Base-by-base conservation (phyloP, 2,113 vertebrate species). In the Phyllostomus discolor region DNA sequence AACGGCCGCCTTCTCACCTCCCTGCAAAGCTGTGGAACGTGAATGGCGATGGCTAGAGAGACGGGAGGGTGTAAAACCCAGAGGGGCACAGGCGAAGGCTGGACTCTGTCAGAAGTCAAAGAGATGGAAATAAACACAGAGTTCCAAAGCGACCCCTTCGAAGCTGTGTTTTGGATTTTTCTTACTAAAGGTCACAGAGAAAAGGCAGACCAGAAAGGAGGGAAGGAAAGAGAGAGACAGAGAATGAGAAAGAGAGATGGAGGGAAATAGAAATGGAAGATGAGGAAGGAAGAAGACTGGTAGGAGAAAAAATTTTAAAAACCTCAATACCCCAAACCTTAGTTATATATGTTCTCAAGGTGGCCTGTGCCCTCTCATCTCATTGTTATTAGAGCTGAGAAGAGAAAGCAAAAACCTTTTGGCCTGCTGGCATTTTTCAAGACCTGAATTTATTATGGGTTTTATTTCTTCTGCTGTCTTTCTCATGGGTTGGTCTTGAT, bases 91-190 rank as follows among this genome's bases (percentile, higher is more conserved):
- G 76, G 50, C 1, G 17, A 70, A 66, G 75, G 43, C 73, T 5
- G 41, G n/a, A 35, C 72, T 95, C 72, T 35, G 79, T 22, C 54
- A 35, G 93, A 67, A 84, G 89, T 88, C 46, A 86, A 94, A 86
- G 78, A 93, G 73, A 81, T 4, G 8, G 72, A 85, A 94, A 67
- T 50, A 91, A 87, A 81, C 1, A 48, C 3, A 82, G 38, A 20
- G 50, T 12, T 62, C 54, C 46, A 94, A 76, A 84, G 67, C 33
- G 57, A 28, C 4, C 59, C 82, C 17, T 52, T 12, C 31, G 82
- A 93, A 88, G 59, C 59, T 33, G 11, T 24, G 82, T 62, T 90
- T 66, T 54, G 59, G 54, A 26, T 82, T 92, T 96, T 95, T 83
- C 66, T 86, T 79, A 62, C 59, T 73, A 84, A 80, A 80, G 38